These are phyloP conservation scores for Brachionus paranguensis DNA, from an alignment of 1,140 invertebrate genomes.

Conservation along the genomic window DNA sequence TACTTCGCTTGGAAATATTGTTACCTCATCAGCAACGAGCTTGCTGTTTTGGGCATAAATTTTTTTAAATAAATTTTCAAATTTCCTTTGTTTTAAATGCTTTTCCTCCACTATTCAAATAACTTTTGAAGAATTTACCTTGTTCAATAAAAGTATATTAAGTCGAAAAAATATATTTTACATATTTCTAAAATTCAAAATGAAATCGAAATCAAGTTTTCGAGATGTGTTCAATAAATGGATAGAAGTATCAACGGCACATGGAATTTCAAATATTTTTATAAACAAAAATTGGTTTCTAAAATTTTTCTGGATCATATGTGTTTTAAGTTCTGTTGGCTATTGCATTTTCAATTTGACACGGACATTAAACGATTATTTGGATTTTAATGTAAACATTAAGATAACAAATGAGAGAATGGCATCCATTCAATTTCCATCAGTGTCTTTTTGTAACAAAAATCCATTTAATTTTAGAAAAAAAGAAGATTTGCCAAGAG, in stretches of 20 bases:
- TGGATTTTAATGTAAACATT: not conserved
- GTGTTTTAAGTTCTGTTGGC: not conserved
- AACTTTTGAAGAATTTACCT: no score
- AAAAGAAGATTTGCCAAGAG: no score
- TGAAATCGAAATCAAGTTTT: no score
- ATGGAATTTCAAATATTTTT: constrained; percentile 13
- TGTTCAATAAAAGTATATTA: no score
- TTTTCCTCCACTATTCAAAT: no score
- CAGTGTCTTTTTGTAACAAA: constrained; percentile 11
- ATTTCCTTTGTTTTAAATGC: not conserved
- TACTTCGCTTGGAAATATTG: not conserved
- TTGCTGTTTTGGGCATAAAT: not conserved
- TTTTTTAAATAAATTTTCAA: no score
- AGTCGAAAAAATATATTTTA: no score
- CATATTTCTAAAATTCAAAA: no score
- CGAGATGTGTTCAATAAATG: no score
- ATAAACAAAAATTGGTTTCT: not conserved
- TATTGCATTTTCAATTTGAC: not conserved
- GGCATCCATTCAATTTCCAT: not conserved
- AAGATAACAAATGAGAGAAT: not conserved
- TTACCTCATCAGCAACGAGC: not conserved
- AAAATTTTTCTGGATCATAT: not conserved
- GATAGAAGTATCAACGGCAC: not conserved
- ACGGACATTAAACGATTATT: not conserved
- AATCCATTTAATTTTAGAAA: not conserved